These are phyloP conservation scores for Blastomussa wellsi DNA, from an alignment of 92 coral and sea anemone genomes.

Conservation along the genomic window DNA sequence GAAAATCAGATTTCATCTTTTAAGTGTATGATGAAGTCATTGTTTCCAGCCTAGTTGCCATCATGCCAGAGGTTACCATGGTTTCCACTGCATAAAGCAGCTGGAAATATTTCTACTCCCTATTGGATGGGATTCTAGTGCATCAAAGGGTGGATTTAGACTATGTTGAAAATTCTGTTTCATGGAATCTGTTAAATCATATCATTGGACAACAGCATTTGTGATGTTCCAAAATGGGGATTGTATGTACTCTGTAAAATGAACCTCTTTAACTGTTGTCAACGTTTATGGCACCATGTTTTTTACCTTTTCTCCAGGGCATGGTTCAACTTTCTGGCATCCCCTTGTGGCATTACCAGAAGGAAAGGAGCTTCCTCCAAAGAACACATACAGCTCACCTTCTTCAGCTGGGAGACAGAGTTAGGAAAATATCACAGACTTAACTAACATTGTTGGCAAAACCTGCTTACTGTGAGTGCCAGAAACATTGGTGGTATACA, in stretches of 20 bases:
- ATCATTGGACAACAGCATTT: too few relatives aligned
- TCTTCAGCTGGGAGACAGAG: conserved; percentile 77
- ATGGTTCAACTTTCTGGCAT: conserved; percentile 74
- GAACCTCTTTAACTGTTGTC: too few relatives aligned
- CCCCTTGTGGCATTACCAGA: conserved; percentile 90
- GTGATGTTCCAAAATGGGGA: too few relatives aligned
- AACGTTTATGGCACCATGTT: too few relatives aligned
- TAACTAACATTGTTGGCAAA: not conserved
- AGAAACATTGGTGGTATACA: too few relatives aligned
- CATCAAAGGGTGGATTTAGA: too few relatives aligned
- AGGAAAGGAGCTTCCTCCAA: conserved; percentile 85
- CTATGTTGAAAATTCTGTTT: not conserved
- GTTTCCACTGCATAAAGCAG: too few relatives aligned
- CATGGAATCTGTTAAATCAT: not conserved
- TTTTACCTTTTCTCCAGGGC: conserved; percentile 78
- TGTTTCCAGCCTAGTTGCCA: too few relatives aligned
- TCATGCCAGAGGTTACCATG: too few relatives aligned
- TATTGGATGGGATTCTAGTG: too few relatives aligned
- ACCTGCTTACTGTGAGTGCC: not conserved
- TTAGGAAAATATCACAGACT: not conserved
- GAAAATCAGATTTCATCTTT: not conserved
- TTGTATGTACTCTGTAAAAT: not conserved
- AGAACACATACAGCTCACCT: conserved; percentile 82
- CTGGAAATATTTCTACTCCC: too few relatives aligned
- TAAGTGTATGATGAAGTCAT: too few relatives aligned